Conservation (phyloP, 2,888 invertebrate species). For the Cataglyphis albicans region DNA sequence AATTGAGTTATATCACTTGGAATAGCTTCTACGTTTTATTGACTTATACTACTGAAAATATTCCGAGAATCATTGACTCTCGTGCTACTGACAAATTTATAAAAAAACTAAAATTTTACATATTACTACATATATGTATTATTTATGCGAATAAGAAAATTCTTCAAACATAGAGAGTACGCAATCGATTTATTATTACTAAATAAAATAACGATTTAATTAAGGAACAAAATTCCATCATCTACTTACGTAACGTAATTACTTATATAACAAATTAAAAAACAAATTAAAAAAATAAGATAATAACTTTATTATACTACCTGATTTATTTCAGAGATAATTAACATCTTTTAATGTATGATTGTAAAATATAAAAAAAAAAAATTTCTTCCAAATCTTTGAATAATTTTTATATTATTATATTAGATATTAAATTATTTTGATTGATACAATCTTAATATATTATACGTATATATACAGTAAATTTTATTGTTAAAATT, state of each 20-base stretch:
- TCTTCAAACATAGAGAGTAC: neutral
- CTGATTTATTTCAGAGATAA: neutral
- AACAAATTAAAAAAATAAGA: too few species aligned
- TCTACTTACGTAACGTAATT: neutral
- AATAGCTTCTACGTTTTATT: neutral
- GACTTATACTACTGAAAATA: conserved; percentile 1
- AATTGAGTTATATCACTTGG: neutral
- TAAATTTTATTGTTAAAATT: neutral
- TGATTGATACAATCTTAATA: neutral
- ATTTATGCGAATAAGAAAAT: neutral
- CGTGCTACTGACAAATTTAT: neutral
- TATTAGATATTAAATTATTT: neutral
- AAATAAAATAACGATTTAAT: neutral
- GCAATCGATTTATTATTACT: neutral
- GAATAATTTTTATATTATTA: neutral
- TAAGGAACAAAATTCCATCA: neutral
- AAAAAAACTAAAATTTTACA: neutral
- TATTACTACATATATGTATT: neutral
- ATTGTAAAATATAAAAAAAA: neutral
- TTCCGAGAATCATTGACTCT: neutral
- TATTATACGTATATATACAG: neutral
- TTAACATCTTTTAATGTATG: neutral
- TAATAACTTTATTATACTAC: neutral
- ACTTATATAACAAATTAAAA: neutral
- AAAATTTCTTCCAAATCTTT: neutral